Evolutionary conservation across 2,888 invertebrate genomes (phyloP), one percentile per base, ranked within the genome.

Genomic region (Tenthredo distinguenda): DNA sequence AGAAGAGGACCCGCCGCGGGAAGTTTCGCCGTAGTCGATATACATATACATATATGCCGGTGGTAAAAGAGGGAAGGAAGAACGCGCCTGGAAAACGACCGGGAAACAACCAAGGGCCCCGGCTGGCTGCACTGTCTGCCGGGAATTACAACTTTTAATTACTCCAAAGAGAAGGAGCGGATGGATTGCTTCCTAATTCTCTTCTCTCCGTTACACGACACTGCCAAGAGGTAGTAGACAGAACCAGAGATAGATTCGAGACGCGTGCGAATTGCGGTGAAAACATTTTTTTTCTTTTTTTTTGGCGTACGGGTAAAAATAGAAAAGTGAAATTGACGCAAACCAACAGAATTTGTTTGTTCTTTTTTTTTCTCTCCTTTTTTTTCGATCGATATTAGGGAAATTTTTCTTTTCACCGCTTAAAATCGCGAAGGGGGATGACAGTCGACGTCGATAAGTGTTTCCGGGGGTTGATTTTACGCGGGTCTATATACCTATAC

Each of bases 61-160:
- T 34, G 81, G 37, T 18, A 65, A 81, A 81, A 62, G 81, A 81
- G 62, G 40, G 43, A 26, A 26, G 26, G 26, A 26, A 26, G 26
- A 40, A 37, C 34, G 40, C 58, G 40, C 12, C 37, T 62, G 81
- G 81, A 83, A 65, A 83, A 65, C 83, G 31, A 43, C 10, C 47
- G 31, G 83, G 47, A 65, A 68, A 68, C 68, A 83, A 71, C 68
- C 77, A 62, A 65, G 62, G 81, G 81, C 43, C 81, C 47, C 68
- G 68, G 83, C 68, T 65, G 82, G 82, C 71, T 68, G 65, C 81
- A 87, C 86, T 89, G 87, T 89, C 88, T 85, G 87, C 84, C 86
- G 87, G 90, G 90, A 92, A 91, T 92, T 92, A 91, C 91, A 92
- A 92, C 91, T 92, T 92, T 92, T 91, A 92, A 92, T 92, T 91